These are phyloP conservation scores for Junonia oenone DNA, from an alignment of 2,888 invertebrate species.

Conservation along the genomic window DNA sequence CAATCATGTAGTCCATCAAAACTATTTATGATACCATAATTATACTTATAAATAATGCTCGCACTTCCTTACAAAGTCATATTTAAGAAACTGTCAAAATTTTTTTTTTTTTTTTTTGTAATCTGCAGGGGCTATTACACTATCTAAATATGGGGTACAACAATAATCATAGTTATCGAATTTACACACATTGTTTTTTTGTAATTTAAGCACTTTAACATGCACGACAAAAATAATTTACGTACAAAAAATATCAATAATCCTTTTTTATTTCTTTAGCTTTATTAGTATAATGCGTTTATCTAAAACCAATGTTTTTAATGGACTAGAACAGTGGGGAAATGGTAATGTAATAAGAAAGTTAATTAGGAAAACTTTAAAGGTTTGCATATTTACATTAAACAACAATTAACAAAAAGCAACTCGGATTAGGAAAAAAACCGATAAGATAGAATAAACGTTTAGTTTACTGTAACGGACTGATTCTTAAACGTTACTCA, in stretches of 20 bases:
- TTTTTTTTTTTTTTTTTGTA: too few species aligned
- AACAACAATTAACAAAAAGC: not conserved
- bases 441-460: not conserved
- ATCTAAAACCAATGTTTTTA: not conserved
- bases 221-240: not conserved
- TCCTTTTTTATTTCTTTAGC: not conserved
- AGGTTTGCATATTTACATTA: not conserved
- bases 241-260: not conserved
- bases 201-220: not conserved
- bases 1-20: too few species aligned
- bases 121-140: too few species aligned
- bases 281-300: not conserved
- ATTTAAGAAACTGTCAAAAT: too few species aligned
- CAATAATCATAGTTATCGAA: not conserved
- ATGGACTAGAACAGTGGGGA: not conserved
- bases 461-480: not conserved
- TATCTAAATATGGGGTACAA: not conserved
- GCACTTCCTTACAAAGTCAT: too few species aligned
- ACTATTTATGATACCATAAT: too few species aligned
- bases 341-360: not conserved
- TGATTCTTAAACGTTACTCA: too few species aligned
- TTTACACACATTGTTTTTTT: not conserved
- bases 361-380: not conserved
- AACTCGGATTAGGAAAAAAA: not conserved
- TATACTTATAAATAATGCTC: too few species aligned